These are phyloP conservation scores for Otolemur garnettii DNA, from an alignment of 2,113 vertebrate genomes.

Conservation along the genomic window DNA sequence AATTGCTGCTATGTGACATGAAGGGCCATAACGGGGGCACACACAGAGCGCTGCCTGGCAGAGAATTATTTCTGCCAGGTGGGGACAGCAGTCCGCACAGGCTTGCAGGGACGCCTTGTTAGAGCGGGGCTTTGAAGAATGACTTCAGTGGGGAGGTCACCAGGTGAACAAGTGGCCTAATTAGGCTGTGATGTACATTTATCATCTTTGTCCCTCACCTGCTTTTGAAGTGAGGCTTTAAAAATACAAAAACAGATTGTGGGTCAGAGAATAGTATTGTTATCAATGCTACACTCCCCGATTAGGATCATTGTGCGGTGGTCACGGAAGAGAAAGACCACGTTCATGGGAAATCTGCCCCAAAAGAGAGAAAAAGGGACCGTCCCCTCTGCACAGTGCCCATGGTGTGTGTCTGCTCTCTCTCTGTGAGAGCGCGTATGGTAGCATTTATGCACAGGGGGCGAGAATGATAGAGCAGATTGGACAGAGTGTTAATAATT, in stretches of 20 bases:
- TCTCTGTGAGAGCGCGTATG: background rate
- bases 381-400: background rate
- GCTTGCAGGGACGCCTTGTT: conserved; percentile 55
- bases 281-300: conserved; percentile 1
- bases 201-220: conserved; percentile 66
- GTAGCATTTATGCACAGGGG: background rate
- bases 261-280: conserved; percentile 14
- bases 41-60: background rate
- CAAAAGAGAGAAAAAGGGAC: background rate
- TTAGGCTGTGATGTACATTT: conserved; percentile 69
- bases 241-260: conserved; percentile 68
- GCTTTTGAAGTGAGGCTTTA: conserved; percentile 69
- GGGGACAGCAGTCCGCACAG: background rate
- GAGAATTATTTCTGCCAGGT: conserved; percentile 54
- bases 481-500: background rate
- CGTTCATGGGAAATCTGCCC: background rate
- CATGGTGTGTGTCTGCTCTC: background rate
- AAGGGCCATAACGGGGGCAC: background rate
- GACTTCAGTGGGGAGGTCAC: conserved; percentile 51
- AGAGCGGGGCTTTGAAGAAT: conserved; percentile 72
- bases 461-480: background rate
- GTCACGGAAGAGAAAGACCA: background rate
- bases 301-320: background rate
- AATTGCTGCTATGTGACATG: background rate
- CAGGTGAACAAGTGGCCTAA: conserved; percentile 76